Conservation (phyloP, 2,797 vertebrate species). For the Anguilla anguilla region DNA sequence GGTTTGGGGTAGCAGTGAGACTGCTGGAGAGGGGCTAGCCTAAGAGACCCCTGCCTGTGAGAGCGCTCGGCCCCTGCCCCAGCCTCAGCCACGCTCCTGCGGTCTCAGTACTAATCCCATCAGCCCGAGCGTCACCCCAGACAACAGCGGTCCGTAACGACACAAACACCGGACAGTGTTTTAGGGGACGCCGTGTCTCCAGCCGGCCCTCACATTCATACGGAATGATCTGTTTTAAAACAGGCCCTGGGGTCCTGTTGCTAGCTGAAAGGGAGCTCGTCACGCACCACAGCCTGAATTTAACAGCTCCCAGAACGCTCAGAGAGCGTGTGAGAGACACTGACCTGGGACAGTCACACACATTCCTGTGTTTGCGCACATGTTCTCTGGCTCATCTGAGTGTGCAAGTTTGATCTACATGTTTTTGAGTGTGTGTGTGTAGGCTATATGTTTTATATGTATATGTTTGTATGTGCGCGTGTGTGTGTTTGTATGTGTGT, state of each 20-base stretch:
- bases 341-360: not conserved
- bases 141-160: not conserved
- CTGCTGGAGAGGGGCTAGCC: not conserved
- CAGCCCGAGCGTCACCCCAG: not conserved
- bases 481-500: too few relatives aligned
- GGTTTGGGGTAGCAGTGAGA: not conserved
- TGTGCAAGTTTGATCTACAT: constrained; percentile 14
- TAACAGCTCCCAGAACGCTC: constrained; percentile 11
- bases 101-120: not conserved
- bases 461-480: too few relatives aligned
- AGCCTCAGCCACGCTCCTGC: not conserved
- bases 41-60: not conserved
- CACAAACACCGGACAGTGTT: not conserved
- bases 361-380: not conserved
- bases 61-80: not conserved
- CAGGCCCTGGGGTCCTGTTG: not conserved
- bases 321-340: not conserved
- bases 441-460: not conserved
- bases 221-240: not conserved
- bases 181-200: not conserved
- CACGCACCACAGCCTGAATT: not conserved
- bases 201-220: not conserved
- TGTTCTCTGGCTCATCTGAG: constrained; percentile 16
- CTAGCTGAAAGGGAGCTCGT: not conserved
- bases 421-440: constrained; percentile 31